Percentiles rank a stretch among this genome's conserved stretches.
Evolutionary conservation across 2,888 invertebrate species (phyloP).

Genomic region (Melipona bicolor): DNA sequence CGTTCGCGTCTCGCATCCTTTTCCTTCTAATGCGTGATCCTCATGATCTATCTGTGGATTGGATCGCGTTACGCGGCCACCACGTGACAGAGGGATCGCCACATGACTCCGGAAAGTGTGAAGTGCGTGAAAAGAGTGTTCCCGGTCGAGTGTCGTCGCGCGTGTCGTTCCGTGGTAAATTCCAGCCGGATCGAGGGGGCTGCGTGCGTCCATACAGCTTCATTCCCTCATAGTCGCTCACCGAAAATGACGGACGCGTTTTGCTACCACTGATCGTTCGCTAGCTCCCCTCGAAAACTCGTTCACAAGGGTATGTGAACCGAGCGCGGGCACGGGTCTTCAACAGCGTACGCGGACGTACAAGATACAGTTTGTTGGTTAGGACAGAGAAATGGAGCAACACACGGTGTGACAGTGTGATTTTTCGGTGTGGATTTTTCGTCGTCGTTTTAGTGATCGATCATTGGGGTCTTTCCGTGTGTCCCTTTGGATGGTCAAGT

Average conservation of each 20-base stretch:
- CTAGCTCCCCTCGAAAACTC: background rate
- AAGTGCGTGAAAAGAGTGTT: conserved; percentile 34
- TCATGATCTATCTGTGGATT: conserved; percentile 19
- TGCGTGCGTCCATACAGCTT: conserved; percentile 1
- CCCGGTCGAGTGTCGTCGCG: conserved; percentile 27
- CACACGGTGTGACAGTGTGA: conserved; percentile 25
- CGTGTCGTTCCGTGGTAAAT: conserved; percentile 6
- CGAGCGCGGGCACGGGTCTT: background rate
- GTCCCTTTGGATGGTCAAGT: background rate
- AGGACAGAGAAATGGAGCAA: conserved; percentile 1
- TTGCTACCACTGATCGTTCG: background rate
- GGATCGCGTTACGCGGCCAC: conserved; percentile 13
- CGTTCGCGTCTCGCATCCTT: conserved; percentile 41
- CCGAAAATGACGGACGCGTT: background rate
- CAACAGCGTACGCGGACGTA: background rate
- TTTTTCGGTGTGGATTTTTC: conserved; percentile 23
- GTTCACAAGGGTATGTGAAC: background rate
- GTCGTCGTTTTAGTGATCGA: conserved; percentile 9
- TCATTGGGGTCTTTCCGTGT: background rate
- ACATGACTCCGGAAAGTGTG: conserved; percentile 7
- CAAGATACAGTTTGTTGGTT: background rate
- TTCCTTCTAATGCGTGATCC: conserved; percentile 15
- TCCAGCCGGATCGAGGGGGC: background rate
- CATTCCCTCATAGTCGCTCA: background rate
- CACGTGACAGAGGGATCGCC: background rate